A percentile compares a stretch with the other conserved stretches of the same genome.
Evolutionary conservation across 2,888 invertebrate genomes (phyloP).

Genomic region (Adelognathus sp.): DNA sequence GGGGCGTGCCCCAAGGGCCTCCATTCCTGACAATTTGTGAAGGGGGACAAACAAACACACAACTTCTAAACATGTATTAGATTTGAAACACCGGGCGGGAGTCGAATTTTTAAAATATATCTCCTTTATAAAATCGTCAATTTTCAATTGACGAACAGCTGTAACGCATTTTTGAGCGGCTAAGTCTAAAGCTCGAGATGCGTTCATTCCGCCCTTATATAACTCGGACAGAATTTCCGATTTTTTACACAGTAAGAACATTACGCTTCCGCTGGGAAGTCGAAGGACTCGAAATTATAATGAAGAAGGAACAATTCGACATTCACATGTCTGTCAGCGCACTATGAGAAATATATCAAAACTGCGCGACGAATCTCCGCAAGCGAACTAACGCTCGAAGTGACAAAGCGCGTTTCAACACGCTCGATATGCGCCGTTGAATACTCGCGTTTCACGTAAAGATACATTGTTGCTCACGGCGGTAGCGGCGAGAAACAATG

Average conservation of each 20-base stretch:
- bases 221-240: slow-evolving; percentile 38
- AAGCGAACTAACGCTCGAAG: slow-evolving; percentile 21
- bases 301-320: slow-evolving; percentile 18
- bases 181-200: slow-evolving; percentile 9
- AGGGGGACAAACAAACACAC: too few relatives aligned
- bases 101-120: not conserved
- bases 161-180: not conserved
- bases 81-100: too few relatives aligned
- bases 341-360: slow-evolving; percentile 16
- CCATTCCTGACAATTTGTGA: too few relatives aligned
- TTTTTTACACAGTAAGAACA: slow-evolving; percentile 36
- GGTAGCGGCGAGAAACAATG: slow-evolving; percentile 22
- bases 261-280: slow-evolving; percentile 37
- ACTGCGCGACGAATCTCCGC: slow-evolving; percentile 21
- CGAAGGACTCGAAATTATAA: slow-evolving; percentile 30
- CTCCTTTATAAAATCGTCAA: not conserved
- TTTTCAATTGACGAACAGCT: not conserved
- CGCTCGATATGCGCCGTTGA: slow-evolving; percentile 11
- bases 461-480: slow-evolving; percentile 30
- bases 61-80: too few relatives aligned
- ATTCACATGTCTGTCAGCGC: slow-evolving; percentile 15
- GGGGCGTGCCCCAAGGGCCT: too few relatives aligned
- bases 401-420: slow-evolving; percentile 25
- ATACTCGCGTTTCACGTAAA: slow-evolving; percentile 19
- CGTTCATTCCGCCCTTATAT: slow-evolving; percentile 34